Conservation (phyloP, 1,140 invertebrate species). For the Plutomurus gul region DNA sequence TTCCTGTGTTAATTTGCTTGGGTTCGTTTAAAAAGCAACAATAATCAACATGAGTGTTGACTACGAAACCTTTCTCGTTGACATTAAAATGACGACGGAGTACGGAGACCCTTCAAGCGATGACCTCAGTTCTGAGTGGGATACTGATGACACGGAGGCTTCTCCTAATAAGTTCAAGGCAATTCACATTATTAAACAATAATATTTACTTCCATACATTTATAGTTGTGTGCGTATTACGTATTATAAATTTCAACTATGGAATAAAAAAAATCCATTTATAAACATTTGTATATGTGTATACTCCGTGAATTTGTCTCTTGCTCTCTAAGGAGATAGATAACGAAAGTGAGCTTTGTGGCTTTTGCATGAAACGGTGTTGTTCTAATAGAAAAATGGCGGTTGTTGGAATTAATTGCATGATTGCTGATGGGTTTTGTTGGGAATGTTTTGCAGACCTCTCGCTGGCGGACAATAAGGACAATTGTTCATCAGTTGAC, state of each 20-base stretch:
- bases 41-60: constrained; percentile 41
- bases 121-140: constrained; percentile 87
- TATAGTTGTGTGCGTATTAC: too few relatives aligned
- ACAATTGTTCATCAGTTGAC: constrained; percentile 90
- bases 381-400: neutral
- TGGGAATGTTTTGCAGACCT: constrained; percentile 68
- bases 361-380: neutral
- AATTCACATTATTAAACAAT: too few relatives aligned
- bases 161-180: constrained; percentile 35
- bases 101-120: constrained; percentile 83
- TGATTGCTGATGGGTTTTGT: neutral
- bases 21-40: neutral
- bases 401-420: neutral
- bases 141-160: constrained; percentile 70
- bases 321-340: too few relatives aligned
- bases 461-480: constrained; percentile 87
- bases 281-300: too few relatives aligned
- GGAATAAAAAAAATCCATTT: too few relatives aligned
- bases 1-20: neutral
- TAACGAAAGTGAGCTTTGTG: neutral
- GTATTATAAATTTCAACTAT: too few relatives aligned
- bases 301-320: too few relatives aligned
- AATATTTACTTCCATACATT: too few relatives aligned
- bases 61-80: constrained; percentile 49
- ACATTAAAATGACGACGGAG: constrained; percentile 60